phyloP scores from a whole-genome alignment of 1,140 invertebrate genomes.

The Listronotus oregonensis region DNA sequence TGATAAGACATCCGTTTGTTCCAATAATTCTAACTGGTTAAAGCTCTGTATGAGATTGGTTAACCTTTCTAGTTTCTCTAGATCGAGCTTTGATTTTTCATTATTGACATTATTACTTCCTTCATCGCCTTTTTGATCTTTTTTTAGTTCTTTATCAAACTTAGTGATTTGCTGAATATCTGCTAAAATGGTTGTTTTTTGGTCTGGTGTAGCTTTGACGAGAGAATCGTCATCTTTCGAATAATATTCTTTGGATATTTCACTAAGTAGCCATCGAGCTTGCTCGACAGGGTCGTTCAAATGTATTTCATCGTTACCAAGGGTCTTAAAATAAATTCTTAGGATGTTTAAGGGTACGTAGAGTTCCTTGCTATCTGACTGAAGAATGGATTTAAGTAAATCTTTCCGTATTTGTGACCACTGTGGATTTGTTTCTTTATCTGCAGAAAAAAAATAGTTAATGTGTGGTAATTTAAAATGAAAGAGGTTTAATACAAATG shows the following conservation, averaged over 20 bases:
- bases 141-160: constrained; percentile 6
- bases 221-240: constrained; percentile 44
- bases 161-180: constrained; percentile 28
- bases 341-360: constrained; percentile 49
- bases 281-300: constrained; percentile 45
- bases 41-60: constrained; percentile 23
- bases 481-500: too few species aligned
- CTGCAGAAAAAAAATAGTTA: neutral
- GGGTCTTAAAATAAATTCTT: constrained; percentile 51
- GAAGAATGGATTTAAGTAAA: constrained; percentile 48
- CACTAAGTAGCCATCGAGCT: constrained; percentile 49
- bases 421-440: constrained; percentile 39
- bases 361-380: constrained; percentile 47
- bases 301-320: constrained; percentile 41
- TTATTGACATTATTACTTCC: neutral
- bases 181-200: constrained; percentile 30
- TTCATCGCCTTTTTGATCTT: neutral
- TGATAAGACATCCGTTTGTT: neutral
- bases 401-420: constrained; percentile 50
- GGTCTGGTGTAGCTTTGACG: constrained; percentile 31
- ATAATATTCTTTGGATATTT: constrained; percentile 48
- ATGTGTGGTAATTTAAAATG: neutral
- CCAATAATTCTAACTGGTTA: constrained; percentile 16
- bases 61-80: constrained; percentile 5
- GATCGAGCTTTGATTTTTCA: neutral